phyloP scores from a whole-genome alignment of 2,113 vertebrate genomes.

The Egretta garzetta region DNA sequence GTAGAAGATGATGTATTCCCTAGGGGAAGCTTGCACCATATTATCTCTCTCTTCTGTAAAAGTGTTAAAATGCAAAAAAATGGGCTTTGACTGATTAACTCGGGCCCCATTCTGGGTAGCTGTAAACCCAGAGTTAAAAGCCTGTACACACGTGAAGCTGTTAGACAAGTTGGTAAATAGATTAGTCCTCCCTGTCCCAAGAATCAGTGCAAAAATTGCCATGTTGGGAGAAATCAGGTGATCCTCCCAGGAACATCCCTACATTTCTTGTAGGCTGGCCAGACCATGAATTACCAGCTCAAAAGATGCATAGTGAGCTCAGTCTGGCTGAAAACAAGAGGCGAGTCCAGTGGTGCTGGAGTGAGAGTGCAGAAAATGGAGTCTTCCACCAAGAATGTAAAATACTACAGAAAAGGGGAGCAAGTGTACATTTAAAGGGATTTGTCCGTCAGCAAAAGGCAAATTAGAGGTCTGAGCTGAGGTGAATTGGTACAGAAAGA shows the following conservation, averaged over 20 bases:
- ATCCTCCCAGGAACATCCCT: not conserved
- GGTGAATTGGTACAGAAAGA: not conserved
- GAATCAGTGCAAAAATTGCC: not conserved
- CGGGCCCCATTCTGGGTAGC: not conserved
- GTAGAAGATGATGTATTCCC: not conserved
- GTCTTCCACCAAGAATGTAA: not conserved
- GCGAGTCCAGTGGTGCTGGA: not conserved
- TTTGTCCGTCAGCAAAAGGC: not conserved
- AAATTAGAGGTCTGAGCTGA: not conserved
- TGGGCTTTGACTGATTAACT: not conserved
- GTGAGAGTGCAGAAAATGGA: not conserved
- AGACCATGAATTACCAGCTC: not conserved
- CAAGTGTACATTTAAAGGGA: rapidly evolving
- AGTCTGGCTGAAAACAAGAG: not conserved
- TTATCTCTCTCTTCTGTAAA: not conserved
- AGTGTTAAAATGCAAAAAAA: not conserved
- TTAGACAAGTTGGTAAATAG: not conserved
- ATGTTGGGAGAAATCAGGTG: not conserved
- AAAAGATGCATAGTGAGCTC: not conserved
- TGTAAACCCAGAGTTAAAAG: not conserved
- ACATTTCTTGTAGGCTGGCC: not conserved
- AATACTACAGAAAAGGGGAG: not conserved
- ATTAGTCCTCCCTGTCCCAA: not conserved
- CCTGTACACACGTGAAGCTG: not conserved
- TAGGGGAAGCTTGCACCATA: not conserved